phyloP scores from a whole-genome alignment of 2,888 invertebrate genomes.

The Ferrisia virgata region DNA sequence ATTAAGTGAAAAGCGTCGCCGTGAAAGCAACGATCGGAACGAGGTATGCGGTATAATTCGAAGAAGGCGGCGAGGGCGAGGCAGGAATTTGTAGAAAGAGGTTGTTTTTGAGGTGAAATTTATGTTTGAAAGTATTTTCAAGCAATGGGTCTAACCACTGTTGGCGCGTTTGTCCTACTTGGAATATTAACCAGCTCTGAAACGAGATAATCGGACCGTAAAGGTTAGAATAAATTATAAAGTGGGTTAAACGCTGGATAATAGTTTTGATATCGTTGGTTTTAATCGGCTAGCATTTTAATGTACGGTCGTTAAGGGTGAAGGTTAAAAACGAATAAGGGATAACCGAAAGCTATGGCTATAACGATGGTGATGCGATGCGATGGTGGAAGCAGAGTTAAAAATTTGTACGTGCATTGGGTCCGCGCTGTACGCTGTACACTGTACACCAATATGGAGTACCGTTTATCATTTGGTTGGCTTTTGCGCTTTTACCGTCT shows the following conservation, averaged over 20 bases:
- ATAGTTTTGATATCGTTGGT: constrained; percentile 17
- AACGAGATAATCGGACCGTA: constrained; percentile 25
- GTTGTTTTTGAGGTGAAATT: constrained; percentile 4
- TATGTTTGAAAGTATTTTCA: neutral
- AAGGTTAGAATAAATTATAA: constrained; percentile 26
- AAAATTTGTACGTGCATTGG: constrained; percentile 9
- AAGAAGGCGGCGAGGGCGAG: too few relatives aligned
- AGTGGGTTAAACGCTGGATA: constrained; percentile 23
- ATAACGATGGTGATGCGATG: too few relatives aligned
- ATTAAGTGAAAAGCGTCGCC: neutral
- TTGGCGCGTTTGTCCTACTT: constrained; percentile 15
- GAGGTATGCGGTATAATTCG: too few relatives aligned
- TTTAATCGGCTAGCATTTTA: constrained; percentile 12
- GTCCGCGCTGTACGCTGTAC: neutral
- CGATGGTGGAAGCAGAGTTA: neutral
- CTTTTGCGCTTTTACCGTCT: neutral
- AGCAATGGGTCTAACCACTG: neutral
- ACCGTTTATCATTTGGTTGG: neutral
- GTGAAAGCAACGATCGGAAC: neutral
- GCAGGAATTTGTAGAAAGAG: neutral
- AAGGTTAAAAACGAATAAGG: constrained; percentile 21
- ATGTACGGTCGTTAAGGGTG: constrained; percentile 11
- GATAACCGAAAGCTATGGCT: neutral
- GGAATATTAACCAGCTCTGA: constrained; percentile 19
- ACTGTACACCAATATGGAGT: neutral